phyloP scores from a whole-genome alignment of 2,113 vertebrate genomes.

The Motacilla alba region DNA sequence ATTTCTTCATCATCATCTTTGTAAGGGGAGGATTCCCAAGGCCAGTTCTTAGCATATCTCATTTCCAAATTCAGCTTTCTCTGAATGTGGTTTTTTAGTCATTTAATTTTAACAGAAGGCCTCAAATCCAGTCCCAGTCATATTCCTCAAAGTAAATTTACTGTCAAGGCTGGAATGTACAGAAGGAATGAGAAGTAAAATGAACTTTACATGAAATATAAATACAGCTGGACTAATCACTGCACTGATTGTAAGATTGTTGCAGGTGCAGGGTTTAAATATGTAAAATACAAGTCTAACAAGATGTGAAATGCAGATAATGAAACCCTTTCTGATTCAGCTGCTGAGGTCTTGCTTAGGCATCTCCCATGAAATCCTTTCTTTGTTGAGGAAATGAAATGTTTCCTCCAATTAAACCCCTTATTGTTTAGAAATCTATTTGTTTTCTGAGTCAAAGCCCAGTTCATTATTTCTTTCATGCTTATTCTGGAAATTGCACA shows the following conservation, averaged over 20 bases:
- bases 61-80: neutral
- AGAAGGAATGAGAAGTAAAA: constrained; percentile 28
- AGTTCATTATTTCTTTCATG: neutral
- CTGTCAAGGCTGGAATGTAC: neutral
- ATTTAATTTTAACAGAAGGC: neutral
- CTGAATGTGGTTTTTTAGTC: neutral
- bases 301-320: neutral
- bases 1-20: neutral
- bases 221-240: constrained; percentile 65
- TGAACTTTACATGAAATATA: constrained; percentile 23
- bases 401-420: constrained; percentile 10
- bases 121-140: neutral
- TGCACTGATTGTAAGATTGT: constrained; percentile 24
- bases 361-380: neutral
- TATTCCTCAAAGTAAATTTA: neutral
- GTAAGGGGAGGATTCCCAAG: neutral
- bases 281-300: neutral
- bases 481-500: neutral
- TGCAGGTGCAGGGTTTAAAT: constrained; percentile 51
- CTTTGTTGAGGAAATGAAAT: constrained; percentile 41
- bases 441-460: neutral
- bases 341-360: neutral
- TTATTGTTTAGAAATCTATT: neutral
- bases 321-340: constrained; percentile 26
- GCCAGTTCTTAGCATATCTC: neutral